Percentiles rank a stretch among this genome's conserved stretches.
phyloP scores from a whole-genome alignment of 2,888 invertebrate species.

The Acanthosoma haemorrhoidale region DNA sequence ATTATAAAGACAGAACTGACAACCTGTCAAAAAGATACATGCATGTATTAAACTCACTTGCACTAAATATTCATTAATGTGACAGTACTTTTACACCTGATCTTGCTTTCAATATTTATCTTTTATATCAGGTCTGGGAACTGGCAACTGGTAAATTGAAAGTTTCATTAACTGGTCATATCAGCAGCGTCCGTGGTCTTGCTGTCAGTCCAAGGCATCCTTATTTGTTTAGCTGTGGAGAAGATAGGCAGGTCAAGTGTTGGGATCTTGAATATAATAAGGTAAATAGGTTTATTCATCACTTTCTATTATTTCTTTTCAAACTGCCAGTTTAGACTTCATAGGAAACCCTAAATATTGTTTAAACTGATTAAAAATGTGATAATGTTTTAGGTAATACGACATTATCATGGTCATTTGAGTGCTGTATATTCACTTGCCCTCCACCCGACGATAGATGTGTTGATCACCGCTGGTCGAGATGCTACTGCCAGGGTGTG shows the following conservation, averaged over 20 bases:
- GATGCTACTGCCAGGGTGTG: slow-evolving; percentile 96
- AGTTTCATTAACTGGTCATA: slow-evolving; percentile 95
- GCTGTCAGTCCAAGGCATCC: slow-evolving; percentile 93
- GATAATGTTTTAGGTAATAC: slow-evolving; percentile 62
- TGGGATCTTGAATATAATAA: slow-evolving; percentile 99
- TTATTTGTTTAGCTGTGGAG: slow-evolving; percentile 96
- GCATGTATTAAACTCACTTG: too few relatives aligned
- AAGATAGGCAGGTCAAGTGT: slow-evolving; percentile 98
- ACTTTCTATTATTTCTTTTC: too few relatives aligned
- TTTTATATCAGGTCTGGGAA: slow-evolving; percentile 77
- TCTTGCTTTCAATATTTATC: not conserved
- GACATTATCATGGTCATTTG: slow-evolving; percentile 98
- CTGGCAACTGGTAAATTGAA: slow-evolving; percentile 91
- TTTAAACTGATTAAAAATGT: too few relatives aligned
- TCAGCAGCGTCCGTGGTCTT: slow-evolving; percentile 93
- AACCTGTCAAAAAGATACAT: too few relatives aligned
- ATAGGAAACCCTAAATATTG: too few relatives aligned
- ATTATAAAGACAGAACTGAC: too few relatives aligned
- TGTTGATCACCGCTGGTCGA: slow-evolving; percentile 86
- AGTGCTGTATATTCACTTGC: slow-evolving; percentile 92
- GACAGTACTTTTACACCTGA: too few relatives aligned
- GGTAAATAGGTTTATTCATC: too few relatives aligned
- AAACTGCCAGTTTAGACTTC: too few relatives aligned
- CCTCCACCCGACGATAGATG: slow-evolving; percentile 91
- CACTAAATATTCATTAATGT: too few relatives aligned